Percentiles rank a stretch among this genome's conserved stretches.
phyloP scores from a whole-genome alignment of 2,888 invertebrate species.

The Caenorhabditis wallacei region DNA sequence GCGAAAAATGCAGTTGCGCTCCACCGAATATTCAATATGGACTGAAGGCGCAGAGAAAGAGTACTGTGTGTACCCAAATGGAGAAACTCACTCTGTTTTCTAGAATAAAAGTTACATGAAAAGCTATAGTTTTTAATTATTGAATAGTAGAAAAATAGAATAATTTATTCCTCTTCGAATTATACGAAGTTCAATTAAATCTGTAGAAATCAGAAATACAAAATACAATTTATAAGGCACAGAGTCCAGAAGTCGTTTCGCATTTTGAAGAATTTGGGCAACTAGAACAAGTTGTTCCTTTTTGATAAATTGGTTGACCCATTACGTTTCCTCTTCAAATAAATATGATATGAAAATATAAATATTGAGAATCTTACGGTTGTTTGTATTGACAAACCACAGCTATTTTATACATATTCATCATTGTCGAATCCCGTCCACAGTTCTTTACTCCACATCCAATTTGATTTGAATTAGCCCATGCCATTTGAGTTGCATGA shows the following conservation, averaged over 20 bases:
- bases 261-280: slow-evolving; percentile 49
- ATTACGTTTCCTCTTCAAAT: slow-evolving; percentile 56
- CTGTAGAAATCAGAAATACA: too few species aligned
- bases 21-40: neutral
- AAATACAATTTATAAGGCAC: slow-evolving; percentile 12
- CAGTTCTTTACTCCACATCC: slow-evolving; percentile 64
- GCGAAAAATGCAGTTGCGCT: neutral
- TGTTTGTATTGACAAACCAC: slow-evolving; percentile 64
- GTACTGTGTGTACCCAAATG: neutral
- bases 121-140: too few species aligned
- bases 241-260: slow-evolving; percentile 42
- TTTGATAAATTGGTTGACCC: slow-evolving; percentile 20
- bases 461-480: slow-evolving; percentile 46
- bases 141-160: too few species aligned
- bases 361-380: slow-evolving; percentile 17
- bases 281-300: slow-evolving; percentile 40
- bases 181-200: too few species aligned
- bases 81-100: too few species aligned
- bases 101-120: too few species aligned
- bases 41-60: slow-evolving; percentile 5
- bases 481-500: slow-evolving; percentile 65
- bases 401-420: slow-evolving; percentile 47
- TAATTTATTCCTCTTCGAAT: too few species aligned
- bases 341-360: neutral
- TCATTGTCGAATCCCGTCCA: slow-evolving; percentile 14